These are phyloP conservation scores for Microplitis manilae DNA, from an alignment of 2,888 invertebrate genomes.

Conservation along the genomic window DNA sequence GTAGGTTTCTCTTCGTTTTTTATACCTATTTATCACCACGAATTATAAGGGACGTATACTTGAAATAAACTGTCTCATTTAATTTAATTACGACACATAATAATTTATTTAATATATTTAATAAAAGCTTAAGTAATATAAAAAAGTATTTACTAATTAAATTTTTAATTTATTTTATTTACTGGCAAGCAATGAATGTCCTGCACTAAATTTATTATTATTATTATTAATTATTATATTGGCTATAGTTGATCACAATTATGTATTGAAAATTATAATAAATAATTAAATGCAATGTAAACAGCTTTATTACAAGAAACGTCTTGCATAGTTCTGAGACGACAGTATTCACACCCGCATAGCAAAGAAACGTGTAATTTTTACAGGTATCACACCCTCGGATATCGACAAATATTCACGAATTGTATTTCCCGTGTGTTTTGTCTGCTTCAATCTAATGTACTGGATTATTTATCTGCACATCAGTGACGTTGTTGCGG, in stretches of 20 bases:
- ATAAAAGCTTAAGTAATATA: neutral
- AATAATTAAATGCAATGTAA: constrained; percentile 4
- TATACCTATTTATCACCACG: constrained; percentile 19
- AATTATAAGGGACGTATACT: constrained; percentile 50
- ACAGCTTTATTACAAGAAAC: constrained; percentile 51
- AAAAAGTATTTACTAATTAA: too few relatives aligned
- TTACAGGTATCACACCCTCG: constrained; percentile 87
- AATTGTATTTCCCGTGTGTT: constrained; percentile 98
- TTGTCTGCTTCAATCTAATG: constrained; percentile 98
- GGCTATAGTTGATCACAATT: neutral
- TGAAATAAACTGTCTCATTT: constrained; percentile 43
- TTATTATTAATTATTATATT: neutral
- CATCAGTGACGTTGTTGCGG: constrained; percentile 95
- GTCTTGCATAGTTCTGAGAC: constrained; percentile 49
- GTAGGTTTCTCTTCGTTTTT: constrained; percentile 47
- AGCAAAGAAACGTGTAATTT: constrained; percentile 45
- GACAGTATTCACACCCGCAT: constrained; percentile 11
- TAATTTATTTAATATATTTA: neutral
- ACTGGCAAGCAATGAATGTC: constrained; percentile 14
- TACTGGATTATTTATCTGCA: constrained; percentile 98
- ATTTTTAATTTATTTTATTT: neutral
- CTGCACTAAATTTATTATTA: constrained; percentile 2
- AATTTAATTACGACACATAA: neutral
- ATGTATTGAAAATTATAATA: neutral
- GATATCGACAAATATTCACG: constrained; percentile 99